phyloP scores from a whole-genome alignment of 64 coral and sea anemone genomes.

The Porites australiensis region DNA sequence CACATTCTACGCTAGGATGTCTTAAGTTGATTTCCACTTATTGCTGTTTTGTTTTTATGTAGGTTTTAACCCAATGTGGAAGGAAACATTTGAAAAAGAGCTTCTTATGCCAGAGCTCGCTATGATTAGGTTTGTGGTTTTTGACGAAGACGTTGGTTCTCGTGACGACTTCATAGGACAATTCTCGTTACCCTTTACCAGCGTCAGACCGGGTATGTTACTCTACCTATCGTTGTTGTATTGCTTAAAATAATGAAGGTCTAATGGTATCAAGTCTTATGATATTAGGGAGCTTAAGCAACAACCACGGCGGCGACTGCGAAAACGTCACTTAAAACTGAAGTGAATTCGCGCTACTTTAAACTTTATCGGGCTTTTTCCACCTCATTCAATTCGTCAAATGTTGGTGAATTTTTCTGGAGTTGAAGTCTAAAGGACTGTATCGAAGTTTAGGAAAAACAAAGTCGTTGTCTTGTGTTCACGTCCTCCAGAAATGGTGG shows the following conservation, averaged over 20 bases:
- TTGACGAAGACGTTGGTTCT: conserved; percentile 82
- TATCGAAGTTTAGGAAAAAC: too few species aligned
- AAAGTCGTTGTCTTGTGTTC: too few species aligned
- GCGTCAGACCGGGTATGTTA: conserved; percentile 43
- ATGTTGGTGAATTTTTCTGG: too few species aligned
- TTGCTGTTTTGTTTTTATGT: background rate
- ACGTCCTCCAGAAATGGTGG: too few species aligned
- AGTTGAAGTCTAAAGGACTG: too few species aligned
- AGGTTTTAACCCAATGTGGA: conserved; percentile 95
- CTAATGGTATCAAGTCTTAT: too few species aligned
- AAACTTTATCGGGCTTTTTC: too few species aligned
- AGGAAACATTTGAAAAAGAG: conserved; percentile 62
- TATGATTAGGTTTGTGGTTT: conserved; percentile 88
- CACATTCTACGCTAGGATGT: background rate
- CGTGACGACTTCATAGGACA: conserved; percentile 83
- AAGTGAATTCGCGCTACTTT: too few species aligned
- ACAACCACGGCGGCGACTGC: too few species aligned
- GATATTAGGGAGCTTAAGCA: too few species aligned
- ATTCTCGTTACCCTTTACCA: conserved; percentile 59
- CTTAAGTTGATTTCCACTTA: background rate
- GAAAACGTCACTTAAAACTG: too few species aligned
- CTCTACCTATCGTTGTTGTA: background rate
- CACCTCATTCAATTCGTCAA: too few species aligned
- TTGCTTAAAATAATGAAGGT: background rate
- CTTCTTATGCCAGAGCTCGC: conserved; percentile 80